Evolutionary conservation across 2,113 vertebrate genomes (phyloP).

Genomic region (Hemiscyllium ocellatum): DNA sequence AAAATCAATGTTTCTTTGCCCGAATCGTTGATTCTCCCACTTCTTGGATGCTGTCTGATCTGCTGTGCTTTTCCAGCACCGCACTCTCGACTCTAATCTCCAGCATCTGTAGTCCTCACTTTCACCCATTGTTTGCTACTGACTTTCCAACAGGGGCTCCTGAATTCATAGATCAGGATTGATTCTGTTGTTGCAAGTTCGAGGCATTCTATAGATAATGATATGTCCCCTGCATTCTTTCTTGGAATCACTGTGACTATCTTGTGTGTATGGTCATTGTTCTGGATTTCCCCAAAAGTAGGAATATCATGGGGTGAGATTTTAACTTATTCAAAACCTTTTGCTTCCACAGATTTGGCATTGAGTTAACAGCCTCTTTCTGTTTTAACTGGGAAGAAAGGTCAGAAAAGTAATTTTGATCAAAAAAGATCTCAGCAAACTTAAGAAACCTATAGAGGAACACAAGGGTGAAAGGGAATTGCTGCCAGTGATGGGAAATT

Average conservation of each 20-base stretch:
- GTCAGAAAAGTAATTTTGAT: background rate
- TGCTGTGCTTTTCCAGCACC: too few species aligned
- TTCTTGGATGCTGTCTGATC: too few species aligned
- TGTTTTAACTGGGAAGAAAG: too few species aligned
- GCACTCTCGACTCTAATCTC: too few species aligned
- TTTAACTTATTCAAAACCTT: background rate
- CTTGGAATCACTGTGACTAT: background rate
- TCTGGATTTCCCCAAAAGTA: too few species aligned
- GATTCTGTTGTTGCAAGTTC: background rate
- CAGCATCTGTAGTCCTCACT: too few species aligned
- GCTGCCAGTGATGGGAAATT: background rate
- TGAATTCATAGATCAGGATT: background rate
- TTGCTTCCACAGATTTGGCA: too few species aligned
- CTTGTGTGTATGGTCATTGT: too few species aligned
- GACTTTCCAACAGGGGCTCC: background rate
- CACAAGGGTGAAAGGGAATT: background rate
- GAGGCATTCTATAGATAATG: background rate
- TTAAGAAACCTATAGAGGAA: background rate
- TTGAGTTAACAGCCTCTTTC: too few species aligned
- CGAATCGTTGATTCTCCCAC: too few species aligned
- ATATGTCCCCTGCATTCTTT: background rate
- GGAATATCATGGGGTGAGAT: background rate
- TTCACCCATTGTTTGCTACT: too few species aligned
- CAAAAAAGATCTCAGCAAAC: background rate
- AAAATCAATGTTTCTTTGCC: too few species aligned